A percentile compares a stretch with the other conserved stretches of the same genome.
Evolutionary conservation across 2,113 vertebrate species (phyloP).

Genomic region (Piliocolobus tephrosceles): DNA sequence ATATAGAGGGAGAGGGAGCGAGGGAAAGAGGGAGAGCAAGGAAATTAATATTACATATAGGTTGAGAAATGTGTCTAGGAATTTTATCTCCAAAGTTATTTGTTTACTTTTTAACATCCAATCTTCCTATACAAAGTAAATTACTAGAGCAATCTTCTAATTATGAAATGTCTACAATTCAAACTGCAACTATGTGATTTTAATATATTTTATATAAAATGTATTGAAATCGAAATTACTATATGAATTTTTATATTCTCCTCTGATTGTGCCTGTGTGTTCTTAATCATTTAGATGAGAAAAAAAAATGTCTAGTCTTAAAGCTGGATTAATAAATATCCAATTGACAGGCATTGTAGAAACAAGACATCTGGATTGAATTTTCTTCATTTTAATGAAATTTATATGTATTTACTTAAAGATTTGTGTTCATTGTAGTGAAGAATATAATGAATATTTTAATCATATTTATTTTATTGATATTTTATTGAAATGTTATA

Average conservation of each 20-base stretch:
- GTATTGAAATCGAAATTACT: neutral
- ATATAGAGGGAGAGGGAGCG: neutral
- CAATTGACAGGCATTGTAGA: neutral
- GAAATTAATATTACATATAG: neutral
- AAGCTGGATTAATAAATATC: neutral
- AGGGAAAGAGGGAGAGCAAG: neutral
- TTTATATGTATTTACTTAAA: neutral
- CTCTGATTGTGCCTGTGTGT: neutral
- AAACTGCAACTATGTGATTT: neutral
- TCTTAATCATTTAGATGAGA: neutral
- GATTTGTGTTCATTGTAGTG: neutral
- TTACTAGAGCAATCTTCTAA: neutral
- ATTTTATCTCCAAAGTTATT: neutral
- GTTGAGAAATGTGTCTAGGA: neutral
- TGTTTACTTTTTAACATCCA: slow-evolving; percentile 3
- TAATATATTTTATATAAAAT: neutral
- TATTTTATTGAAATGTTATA: slow-evolving; percentile 21
- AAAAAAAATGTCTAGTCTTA: neutral
- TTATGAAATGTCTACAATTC: neutral
- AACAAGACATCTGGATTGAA: neutral
- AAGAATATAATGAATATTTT: neutral
- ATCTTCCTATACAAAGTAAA: neutral
- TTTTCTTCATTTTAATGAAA: slow-evolving; percentile 1
- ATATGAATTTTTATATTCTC: neutral
- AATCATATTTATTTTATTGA: neutral